phyloP scores from a whole-genome alignment of 1,140 invertebrate species.

The Magallana angulata region DNA sequence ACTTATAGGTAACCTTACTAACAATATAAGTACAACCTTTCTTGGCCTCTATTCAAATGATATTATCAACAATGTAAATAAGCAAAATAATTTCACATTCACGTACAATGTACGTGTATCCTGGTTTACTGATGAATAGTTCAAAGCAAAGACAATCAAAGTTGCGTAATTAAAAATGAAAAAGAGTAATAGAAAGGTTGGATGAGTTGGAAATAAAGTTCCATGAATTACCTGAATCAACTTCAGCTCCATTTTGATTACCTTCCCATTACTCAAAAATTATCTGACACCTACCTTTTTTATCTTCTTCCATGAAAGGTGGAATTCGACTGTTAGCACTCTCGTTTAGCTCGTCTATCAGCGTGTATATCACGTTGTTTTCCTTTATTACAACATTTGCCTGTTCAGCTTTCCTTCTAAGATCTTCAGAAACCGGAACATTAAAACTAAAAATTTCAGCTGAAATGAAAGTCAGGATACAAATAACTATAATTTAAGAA shows the following conservation, averaged over 20 bases:
- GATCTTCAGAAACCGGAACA: conserved; percentile 81
- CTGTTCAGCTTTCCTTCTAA: conserved; percentile 81
- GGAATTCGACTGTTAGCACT: conserved; percentile 89
- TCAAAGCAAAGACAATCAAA: too few relatives aligned
- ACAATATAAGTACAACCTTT: too few relatives aligned
- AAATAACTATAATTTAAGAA: not conserved
- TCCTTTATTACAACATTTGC: conserved; percentile 84
- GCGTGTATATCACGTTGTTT: conserved; percentile 94
- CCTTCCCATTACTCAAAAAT: too few relatives aligned
- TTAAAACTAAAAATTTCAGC: conserved; percentile 94
- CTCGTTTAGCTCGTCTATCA: conserved; percentile 92
- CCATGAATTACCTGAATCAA: too few relatives aligned
- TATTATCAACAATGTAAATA: not conserved
- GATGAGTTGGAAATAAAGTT: too few relatives aligned
- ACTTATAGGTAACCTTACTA: not conserved
- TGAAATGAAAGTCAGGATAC: conserved; percentile 73
- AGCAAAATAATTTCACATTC: not conserved
- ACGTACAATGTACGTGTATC: not conserved
- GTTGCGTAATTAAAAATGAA: too few relatives aligned
- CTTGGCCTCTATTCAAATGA: not conserved
- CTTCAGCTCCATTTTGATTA: too few relatives aligned
- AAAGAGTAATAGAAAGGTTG: too few relatives aligned
- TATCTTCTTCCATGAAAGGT: conserved; percentile 86
- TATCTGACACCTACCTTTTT: conserved; percentile 82
- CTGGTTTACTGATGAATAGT: too few relatives aligned